Conservation (phyloP, 2,797 vertebrate genomes). For the Hybognathus amarus region DNA sequence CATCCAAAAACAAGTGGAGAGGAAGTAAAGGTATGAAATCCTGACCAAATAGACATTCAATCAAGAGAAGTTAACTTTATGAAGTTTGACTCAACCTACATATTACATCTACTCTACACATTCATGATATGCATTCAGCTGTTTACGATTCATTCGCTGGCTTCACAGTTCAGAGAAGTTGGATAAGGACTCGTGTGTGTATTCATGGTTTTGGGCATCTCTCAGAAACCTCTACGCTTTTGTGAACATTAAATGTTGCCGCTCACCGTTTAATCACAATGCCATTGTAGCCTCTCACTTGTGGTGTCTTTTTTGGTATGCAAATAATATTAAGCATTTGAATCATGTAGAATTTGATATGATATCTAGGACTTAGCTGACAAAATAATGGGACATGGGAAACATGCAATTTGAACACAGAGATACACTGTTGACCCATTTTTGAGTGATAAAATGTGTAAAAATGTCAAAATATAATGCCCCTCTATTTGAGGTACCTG, state of each 20-base stretch:
- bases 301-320: constrained; percentile 31
- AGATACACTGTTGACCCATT: not conserved
- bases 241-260: constrained; percentile 23
- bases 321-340: not conserved
- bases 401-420: constrained; percentile 1
- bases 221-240: constrained; percentile 27
- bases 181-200: constrained; percentile 23
- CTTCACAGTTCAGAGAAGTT: constrained; percentile 65
- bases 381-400: not conserved
- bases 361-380: not conserved
- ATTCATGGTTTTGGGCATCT: constrained; percentile 36
- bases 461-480: constrained; percentile 67
- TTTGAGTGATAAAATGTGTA: constrained; percentile 34
- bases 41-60: constrained; percentile 35
- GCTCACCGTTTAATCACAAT: constrained; percentile 41
- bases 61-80: constrained; percentile 20
- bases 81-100: constrained; percentile 45
- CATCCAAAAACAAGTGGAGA: constrained; percentile 9
- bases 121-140: constrained; percentile 56
- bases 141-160: constrained; percentile 62
- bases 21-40: constrained; percentile 17
- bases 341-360: constrained; percentile 20
- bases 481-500: constrained; percentile 62
- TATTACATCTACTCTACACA: constrained; percentile 57
- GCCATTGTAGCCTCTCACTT: constrained; percentile 39